These are phyloP conservation scores for Drosophila mettleri DNA, from an alignment of 2,888 invertebrate genomes.

Conservation along the genomic window DNA sequence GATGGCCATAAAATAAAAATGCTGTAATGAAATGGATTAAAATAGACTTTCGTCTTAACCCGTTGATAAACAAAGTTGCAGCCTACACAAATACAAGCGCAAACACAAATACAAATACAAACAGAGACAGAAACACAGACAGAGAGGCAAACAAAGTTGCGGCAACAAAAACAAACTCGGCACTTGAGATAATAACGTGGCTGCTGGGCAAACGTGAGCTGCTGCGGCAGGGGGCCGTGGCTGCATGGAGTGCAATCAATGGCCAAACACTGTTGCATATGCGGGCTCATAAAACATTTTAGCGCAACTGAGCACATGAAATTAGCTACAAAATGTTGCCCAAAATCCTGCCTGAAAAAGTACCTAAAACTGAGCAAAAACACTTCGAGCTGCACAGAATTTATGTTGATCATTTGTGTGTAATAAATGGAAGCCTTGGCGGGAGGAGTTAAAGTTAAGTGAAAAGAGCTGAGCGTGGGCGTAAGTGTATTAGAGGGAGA, in stretches of 20 bases:
- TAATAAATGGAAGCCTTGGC: slow-evolving; percentile 52
- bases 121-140: not conserved
- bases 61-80: slow-evolving; percentile 28
- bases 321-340: slow-evolving; percentile 24
- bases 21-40: slow-evolving; percentile 15
- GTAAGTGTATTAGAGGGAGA: slow-evolving; percentile 31
- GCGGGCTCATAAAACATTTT: slow-evolving; percentile 54
- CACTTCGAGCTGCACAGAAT: slow-evolving; percentile 38
- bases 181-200: slow-evolving; percentile 54
- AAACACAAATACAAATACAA: not conserved
- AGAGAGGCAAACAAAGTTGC: slow-evolving; percentile 23
- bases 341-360: not conserved
- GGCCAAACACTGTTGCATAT: slow-evolving; percentile 57
- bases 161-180: slow-evolving; percentile 20
- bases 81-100: slow-evolving; percentile 3
- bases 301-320: slow-evolving; percentile 38
- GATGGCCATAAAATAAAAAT: not conserved
- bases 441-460: slow-evolving; percentile 10
- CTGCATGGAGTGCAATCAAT: slow-evolving; percentile 19
- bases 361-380: not conserved
- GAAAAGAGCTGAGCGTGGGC: not conserved
- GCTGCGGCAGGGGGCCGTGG: not conserved
- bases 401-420: slow-evolving; percentile 67
- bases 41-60: slow-evolving; percentile 3
- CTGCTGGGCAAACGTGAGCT: slow-evolving; percentile 10